phyloP scores from a whole-genome alignment of 2,797 vertebrate species.

The Peromyscus aztecus region DNA sequence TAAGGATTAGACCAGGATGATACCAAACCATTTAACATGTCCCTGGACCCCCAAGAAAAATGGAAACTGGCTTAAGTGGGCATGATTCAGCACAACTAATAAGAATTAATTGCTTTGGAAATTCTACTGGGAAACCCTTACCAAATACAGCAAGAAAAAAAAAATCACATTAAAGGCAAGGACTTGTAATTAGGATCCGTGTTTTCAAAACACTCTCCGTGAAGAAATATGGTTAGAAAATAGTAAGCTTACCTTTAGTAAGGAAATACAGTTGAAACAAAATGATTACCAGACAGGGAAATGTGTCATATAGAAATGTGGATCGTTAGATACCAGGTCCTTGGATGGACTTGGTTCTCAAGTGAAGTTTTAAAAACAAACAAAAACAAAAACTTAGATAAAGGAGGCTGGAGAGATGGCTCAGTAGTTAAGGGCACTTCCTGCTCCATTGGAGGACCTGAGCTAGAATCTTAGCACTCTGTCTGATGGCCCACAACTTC shows the following conservation, averaged over 20 bases:
- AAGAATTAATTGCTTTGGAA: constrained; percentile 57
- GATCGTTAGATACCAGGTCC: not conserved
- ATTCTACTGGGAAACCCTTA: constrained; percentile 51
- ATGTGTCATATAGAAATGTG: not conserved
- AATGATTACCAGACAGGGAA: not conserved
- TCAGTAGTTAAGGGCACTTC: not conserved
- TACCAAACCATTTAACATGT: constrained; percentile 72
- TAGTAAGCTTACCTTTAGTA: not conserved
- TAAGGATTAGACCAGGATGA: constrained; percentile 69
- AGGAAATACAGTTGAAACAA: not conserved
- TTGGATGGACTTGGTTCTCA: not conserved
- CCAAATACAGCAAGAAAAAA: not conserved
- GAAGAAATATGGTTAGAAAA: constrained; percentile 41
- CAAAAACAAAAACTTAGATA: not conserved
- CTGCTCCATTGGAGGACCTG: no score
- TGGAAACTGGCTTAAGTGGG: constrained; percentile 46
- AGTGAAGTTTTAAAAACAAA: not conserved
- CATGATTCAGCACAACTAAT: constrained; percentile 68
- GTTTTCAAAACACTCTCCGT: not conserved
- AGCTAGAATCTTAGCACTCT: not conserved
- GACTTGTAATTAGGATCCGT: constrained; percentile 3
- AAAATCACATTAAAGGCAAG: not conserved
- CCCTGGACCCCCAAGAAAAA: constrained; percentile 49
- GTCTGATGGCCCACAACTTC: not conserved
- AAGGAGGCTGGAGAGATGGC: not conserved